Conservation (phyloP, 30 jellyfish, hydroid and myxozoan species). For the Aurelia aurita region DNA sequence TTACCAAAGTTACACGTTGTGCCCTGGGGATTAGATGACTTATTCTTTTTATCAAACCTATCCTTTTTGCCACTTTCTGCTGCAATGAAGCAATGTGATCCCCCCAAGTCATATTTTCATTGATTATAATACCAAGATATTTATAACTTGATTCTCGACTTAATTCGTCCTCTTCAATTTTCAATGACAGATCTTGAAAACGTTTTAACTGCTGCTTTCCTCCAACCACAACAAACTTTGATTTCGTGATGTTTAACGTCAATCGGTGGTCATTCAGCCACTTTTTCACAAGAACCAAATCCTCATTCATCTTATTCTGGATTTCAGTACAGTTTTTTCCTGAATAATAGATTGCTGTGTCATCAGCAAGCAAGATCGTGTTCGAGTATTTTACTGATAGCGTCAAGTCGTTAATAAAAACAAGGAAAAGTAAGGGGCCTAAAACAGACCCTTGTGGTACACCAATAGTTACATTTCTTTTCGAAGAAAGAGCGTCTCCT, state of each 20-base stretch:
- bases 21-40: no score
- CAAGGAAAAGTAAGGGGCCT: no score
- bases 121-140: no score
- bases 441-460: constrained; percentile 78
- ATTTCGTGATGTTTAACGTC: constrained; percentile 66
- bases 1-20: no score
- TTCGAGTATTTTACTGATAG: constrained; percentile 71
- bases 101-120: no score
- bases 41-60: constrained; percentile 55
- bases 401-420: constrained; percentile 78
- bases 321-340: constrained; percentile 74
- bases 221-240: constrained; percentile 74
- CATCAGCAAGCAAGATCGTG: constrained; percentile 74
- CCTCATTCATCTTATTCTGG: constrained; percentile 75
- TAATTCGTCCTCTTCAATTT: constrained; percentile 46
- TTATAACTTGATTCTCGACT: no score
- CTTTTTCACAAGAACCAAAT: constrained; percentile 47
- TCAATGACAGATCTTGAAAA: constrained; percentile 68
- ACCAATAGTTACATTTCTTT: constrained; percentile 67
- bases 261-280: constrained; percentile 75
- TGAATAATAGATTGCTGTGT: constrained; percentile 71
- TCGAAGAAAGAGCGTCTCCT: constrained; percentile 68
- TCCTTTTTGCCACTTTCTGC: constrained; percentile 69
- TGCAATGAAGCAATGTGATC: constrained; percentile 80
- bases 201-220: constrained; percentile 70